A percentile compares a stretch with the other conserved stretches of the same genome.
These are phyloP conservation scores for Synanceia verrucosa DNA, from an alignment of 2,797 vertebrate genomes.

Conservation along the genomic window DNA sequence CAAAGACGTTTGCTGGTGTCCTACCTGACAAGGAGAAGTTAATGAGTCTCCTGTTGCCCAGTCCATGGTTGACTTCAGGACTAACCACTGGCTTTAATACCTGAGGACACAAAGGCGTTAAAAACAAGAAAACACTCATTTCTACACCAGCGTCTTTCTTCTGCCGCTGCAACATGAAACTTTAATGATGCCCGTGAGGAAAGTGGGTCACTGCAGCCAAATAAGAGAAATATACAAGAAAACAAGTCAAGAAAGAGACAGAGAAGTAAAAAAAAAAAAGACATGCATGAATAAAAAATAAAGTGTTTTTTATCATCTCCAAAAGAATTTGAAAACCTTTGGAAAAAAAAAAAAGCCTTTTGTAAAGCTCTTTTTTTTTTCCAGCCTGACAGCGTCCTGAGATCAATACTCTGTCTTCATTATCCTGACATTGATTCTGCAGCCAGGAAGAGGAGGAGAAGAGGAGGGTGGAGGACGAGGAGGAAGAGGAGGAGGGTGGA, in stretches of 20 bases:
- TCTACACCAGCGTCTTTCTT: not conserved
- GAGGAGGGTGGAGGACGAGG: constrained; percentile 9
- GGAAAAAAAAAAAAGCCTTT: not conserved
- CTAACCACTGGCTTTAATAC: constrained; percentile 90
- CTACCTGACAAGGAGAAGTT: constrained; percentile 96
- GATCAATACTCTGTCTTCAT: constrained; percentile 50
- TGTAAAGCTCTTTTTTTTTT: constrained; percentile 22
- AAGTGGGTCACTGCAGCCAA: constrained; percentile 31
- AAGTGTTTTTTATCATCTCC: too few relatives aligned
- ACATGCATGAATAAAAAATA: too few relatives aligned
- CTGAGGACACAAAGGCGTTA: constrained; percentile 73
- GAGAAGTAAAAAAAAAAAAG: too few relatives aligned
- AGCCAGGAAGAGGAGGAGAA: constrained; percentile 53
- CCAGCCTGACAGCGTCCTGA: constrained; percentile 22
- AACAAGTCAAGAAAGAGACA: not conserved
- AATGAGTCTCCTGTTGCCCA: constrained; percentile 92
- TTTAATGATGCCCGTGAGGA: constrained; percentile 33
- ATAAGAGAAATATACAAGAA: not conserved
- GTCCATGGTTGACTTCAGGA: constrained; percentile 87
- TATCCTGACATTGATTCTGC: constrained; percentile 50
- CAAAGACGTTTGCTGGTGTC: constrained; percentile 6
- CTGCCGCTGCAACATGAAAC: constrained; percentile 18
- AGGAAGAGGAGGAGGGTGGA: constrained; percentile 5
- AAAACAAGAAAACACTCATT: constrained; percentile 33
- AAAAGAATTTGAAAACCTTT: too few relatives aligned